Evolutionary conservation across 2,113 vertebrate genomes (phyloP).

Genomic region (Pseudorhombus dupliciocellatus): DNA sequence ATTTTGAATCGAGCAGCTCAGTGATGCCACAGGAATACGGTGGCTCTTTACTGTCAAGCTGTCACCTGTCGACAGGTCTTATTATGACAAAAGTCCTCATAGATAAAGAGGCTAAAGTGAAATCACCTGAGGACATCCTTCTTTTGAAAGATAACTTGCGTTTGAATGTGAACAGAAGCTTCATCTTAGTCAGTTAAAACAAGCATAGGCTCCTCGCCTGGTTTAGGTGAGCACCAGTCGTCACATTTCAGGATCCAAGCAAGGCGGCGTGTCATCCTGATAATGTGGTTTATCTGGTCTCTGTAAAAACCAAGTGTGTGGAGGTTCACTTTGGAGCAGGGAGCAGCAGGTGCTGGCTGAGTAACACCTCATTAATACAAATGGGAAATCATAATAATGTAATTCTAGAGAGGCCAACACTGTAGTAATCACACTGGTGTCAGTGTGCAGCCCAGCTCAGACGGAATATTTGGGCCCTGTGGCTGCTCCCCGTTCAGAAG

Average conservation of each 20-base stretch:
- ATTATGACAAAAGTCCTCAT: constrained; percentile 1
- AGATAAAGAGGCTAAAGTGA: neutral
- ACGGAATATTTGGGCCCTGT: constrained; percentile 18
- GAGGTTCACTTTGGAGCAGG: constrained; percentile 51
- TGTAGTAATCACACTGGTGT: neutral
- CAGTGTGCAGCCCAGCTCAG: constrained; percentile 2
- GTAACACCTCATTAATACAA: neutral
- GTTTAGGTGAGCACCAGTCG: constrained; percentile 40
- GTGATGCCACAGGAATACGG: neutral
- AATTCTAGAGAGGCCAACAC: neutral
- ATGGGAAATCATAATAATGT: neutral
- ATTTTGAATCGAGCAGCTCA: neutral
- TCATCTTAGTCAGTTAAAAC: constrained; percentile 36
- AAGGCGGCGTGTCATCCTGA: constrained; percentile 22
- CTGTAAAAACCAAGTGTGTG: constrained; percentile 29
- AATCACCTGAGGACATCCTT: neutral
- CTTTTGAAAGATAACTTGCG: constrained; percentile 23
- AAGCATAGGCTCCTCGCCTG: constrained; percentile 30
- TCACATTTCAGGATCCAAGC: constrained; percentile 34
- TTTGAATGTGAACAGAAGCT: constrained; percentile 4
- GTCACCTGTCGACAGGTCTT: neutral
- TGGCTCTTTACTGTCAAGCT: neutral
- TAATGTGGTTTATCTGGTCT: constrained; percentile 40
- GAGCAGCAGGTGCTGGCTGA: constrained; percentile 32
- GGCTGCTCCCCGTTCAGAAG: constrained; percentile 61